Evolutionary conservation across 2,797 vertebrate species (phyloP), one percentile per base, ranked within the genome.

Genomic region (Protonibea diacanthus): DNA sequence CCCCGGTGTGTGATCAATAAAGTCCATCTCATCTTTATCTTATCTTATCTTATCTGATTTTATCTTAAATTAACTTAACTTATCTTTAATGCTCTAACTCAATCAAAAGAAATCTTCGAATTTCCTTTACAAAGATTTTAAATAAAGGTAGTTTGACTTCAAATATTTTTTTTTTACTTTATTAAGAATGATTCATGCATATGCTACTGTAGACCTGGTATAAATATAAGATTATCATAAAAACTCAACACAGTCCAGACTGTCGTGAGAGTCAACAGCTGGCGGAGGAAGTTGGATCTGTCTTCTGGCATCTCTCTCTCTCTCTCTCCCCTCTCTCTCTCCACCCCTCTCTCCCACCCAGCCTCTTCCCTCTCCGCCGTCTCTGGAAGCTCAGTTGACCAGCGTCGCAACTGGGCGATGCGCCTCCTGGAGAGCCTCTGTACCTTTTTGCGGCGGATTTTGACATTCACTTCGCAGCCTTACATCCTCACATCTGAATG

Each of bases 401-500:
- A 92, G 92, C 92, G 92, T 93, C 90, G 92, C 92, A 92, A 92
- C 86, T 84, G 81, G 80, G 92, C 90, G 92, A 91, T 90, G 92
- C 91, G 44, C 87, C 88, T 91, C 62, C 60, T 1, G 47, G 63
- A 84, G 52, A 82, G 23, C 53, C n/a, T 69, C 29, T 70, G 7
- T 11, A n/a, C 67, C 44, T 72, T 14, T 58, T 25, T 27, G 33
- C 44, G 47, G 51, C 56, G 59, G 63, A 73, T 76, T 38, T 44
- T 71, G 59, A 78, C 64, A 45, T 27, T 53, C 20, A 51, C 57
- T n/a, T 21, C 58, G 29, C 69, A 65, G 66, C 56, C 33, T 17
- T 42, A n/a, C 44, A 53, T 25, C 62, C 51, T 69, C 44, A n/a
- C 67, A 18, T 48, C 21, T 29, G 49, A 71, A 17, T 52, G 64